These are phyloP conservation scores for Aptenodytes forsteri DNA, from an alignment of 2,113 vertebrate species.

Conservation along the genomic window DNA sequence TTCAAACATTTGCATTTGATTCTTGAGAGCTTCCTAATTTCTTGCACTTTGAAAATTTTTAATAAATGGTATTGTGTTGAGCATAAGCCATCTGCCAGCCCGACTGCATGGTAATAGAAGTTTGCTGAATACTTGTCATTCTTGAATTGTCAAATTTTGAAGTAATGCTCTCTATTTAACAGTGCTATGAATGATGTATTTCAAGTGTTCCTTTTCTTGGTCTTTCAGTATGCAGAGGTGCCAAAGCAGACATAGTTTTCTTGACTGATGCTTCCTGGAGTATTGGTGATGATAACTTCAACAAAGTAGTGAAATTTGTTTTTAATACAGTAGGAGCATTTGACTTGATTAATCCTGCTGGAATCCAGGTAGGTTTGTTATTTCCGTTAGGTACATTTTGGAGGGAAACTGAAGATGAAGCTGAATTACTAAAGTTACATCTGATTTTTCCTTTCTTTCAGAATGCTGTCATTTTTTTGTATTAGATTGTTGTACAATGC, in stretches of 20 bases:
- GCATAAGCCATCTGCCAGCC: background rate
- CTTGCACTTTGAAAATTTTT: background rate
- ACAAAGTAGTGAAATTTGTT: constrained; percentile 92
- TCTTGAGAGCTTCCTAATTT: background rate
- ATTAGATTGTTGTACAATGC: background rate
- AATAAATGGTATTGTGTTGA: background rate
- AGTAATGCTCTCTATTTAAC: background rate
- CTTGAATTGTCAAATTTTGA: background rate
- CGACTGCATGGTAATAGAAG: background rate
- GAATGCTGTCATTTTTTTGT: background rate
- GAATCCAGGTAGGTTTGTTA: constrained; percentile 88
- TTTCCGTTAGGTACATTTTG: background rate
- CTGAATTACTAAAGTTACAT: background rate
- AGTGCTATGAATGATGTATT: background rate
- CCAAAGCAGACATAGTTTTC: constrained; percentile 97
- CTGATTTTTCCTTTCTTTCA: background rate
- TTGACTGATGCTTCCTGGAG: constrained; percentile 98
- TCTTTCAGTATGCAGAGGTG: constrained; percentile 91
- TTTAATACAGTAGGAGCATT: constrained; percentile 89
- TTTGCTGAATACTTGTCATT: background rate
- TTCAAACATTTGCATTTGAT: background rate
- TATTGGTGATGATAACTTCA: constrained; percentile 96
- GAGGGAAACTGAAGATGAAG: background rate
- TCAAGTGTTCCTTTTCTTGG: background rate
- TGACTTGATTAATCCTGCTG: constrained; percentile 85